Base-by-base conservation (phyloP, 1,140 invertebrate species). In the Papilio helenus region DNA sequence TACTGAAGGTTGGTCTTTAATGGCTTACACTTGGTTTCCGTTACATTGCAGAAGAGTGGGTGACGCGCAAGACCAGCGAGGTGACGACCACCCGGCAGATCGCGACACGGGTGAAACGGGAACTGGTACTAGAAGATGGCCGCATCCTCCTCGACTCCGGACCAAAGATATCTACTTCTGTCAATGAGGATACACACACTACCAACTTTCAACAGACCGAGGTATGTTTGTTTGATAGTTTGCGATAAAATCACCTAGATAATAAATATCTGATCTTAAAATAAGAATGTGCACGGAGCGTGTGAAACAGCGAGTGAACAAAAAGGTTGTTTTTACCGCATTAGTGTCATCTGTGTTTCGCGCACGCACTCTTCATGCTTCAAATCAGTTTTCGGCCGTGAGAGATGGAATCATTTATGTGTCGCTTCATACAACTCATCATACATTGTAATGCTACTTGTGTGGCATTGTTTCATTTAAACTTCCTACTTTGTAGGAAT, bases 81-180 rank as follows among this genome's bases (percentile, higher is more conserved):
- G 96, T 98, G 88, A 97, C 97, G 72, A 98, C 98, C 72, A 98
- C 97, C 61, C 96, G 97, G 80, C 97, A 98, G 92, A 98, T 98
- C 81, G 98, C 98, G 87, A 98, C 98, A 10, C 95, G 98, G 80
- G 97, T 98, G 1, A 98, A 98, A 89, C 95, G 98, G n/a, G 97
- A 98, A 90, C 96, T 98, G 29, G 96, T 98, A 65, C 94, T 98
- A 71, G 98, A 98, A 95, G 98, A 98, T 95, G 98, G 98, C 49
- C 97, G 97, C 87, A 97, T 99, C 3, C 96, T 99, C 79, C 97
- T 97, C 81, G 98, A 99, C 93, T 97, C 97, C 1, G 98, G 98
- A 3, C 98, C 98, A 1, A 96, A 98, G 87, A 97, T 99, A 84
- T 98, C 97, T 81, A 98, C 97, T 78, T 98, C 98, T 80, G 98